Evolutionary conservation across 2,888 invertebrate species (phyloP), one percentile per base, ranked within the genome.

Genomic region (Sericinus montela): DNA sequence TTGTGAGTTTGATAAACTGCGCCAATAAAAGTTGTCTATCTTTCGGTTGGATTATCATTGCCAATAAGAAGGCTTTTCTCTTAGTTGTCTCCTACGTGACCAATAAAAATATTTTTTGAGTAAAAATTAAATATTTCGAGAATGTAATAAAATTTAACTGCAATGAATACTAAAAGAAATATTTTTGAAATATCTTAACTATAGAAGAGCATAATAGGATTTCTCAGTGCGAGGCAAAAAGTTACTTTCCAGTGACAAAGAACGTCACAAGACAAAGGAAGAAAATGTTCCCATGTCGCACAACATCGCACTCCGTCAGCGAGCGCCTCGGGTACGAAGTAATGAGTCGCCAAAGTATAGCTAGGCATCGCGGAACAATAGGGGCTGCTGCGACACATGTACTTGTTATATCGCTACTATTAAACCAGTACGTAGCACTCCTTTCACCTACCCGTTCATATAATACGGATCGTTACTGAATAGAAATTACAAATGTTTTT

Each of bases 261-360:
- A 57, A 44, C 51, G 44, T 56, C 45, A 51, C 13, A 52, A 54
- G 51, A 57, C 55, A 62, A 57, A 62, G 56, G 55, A 41, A 38
- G 41, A 19, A 45, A 40, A 41, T 41, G 36, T 39, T 49, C 44
- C 49, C 39, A 49, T 44, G 40, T 48, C 41, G 35, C 43, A 34
- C 35, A 32, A 63, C 62, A 45, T 57, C 53, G 63, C 62, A 67
- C 71, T 72, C 68, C 68, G 72, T 72, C 70, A 72, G 55, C 56
- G 52, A 15, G 36, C 50, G 55, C 53, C 54, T 40, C 54, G 51
- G 49, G 39, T 16, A 28, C 34, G 25, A 19, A 38, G 55, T 48
- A 43, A 53, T 52, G 56, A 57, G 48, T 55, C 52, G 55, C 55
- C 54, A 55, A 58, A 62, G 57, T 62, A 54, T 54, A 56, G 54